Percentiles rank a stretch among this genome's conserved stretches.
These are phyloP conservation scores for Phoeniculus purpureus DNA, from an alignment of 2,797 vertebrate genomes.

Conservation along the genomic window DNA sequence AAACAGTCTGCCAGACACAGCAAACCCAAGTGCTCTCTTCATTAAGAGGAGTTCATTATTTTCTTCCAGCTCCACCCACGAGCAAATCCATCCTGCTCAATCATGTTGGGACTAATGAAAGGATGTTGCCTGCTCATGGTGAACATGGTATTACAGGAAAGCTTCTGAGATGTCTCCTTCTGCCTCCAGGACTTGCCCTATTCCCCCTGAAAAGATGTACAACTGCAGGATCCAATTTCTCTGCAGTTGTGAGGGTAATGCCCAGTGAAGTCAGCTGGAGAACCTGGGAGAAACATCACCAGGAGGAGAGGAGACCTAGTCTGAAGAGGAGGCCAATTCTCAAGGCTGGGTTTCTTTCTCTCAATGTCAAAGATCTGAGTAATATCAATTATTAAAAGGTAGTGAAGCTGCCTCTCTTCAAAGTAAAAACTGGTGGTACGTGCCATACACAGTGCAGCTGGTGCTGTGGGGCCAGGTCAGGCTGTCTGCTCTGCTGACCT, in stretches of 20 bases:
- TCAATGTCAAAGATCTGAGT: background rate
- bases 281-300: background rate
- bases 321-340: background rate
- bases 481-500: fast-evolving
- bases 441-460: background rate
- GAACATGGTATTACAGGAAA: background rate
- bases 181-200: background rate
- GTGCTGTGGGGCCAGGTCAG: background rate
- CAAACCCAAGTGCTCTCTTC: slow-evolving; percentile 8
- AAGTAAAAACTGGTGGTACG: background rate
- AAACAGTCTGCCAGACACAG: slow-evolving; percentile 46
- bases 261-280: background rate
- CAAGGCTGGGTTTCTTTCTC: background rate
- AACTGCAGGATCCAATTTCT: background rate
- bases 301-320: fast-evolving
- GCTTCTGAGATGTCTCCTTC: background rate
- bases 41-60: slow-evolving; percentile 44
- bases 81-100: background rate
- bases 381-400: background rate
- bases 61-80: slow-evolving; percentile 32
- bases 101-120: background rate
- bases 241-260: background rate
- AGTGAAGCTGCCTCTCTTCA: background rate
- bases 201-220: background rate
- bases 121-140: background rate